Conservation (phyloP, 2,113 vertebrate species). For the Setophaga kirtlandii region DNA sequence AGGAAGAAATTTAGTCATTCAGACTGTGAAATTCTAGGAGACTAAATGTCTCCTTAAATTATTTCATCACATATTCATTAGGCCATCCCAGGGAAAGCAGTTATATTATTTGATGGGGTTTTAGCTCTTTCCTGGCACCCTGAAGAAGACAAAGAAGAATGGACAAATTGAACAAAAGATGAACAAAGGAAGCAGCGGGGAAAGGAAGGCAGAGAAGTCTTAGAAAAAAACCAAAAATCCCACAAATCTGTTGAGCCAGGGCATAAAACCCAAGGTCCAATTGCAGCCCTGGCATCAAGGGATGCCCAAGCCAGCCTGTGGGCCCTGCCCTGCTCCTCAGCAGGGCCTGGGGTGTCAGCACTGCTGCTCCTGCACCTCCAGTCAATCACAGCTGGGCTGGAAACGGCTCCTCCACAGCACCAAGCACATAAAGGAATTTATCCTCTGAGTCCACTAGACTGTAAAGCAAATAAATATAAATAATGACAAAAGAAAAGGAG, state of each 20-base stretch:
- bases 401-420: background rate
- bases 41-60: conserved; percentile 49
- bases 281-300: background rate
- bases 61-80: conserved; percentile 61
- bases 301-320: background rate
- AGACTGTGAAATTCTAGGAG: conserved; percentile 54
- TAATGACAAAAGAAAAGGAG: background rate
- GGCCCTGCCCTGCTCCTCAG: background rate
- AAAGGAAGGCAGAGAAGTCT: background rate
- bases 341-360: background rate
- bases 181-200: background rate
- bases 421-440: conserved; percentile 12
- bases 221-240: background rate
- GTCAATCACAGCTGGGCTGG: background rate
- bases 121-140: conserved; percentile 19
- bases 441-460: background rate
- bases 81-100: conserved; percentile 17
- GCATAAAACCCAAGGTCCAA: background rate
- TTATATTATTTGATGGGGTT: conserved; percentile 22
- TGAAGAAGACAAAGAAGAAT: conserved; percentile 6
- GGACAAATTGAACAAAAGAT: background rate
- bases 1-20: conserved; percentile 43
- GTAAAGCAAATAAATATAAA: conserved; percentile 49
- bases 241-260: background rate
- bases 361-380: background rate